Base-by-base conservation (phyloP, 2,797 vertebrate species). In the Intellagama lesueurii region DNA sequence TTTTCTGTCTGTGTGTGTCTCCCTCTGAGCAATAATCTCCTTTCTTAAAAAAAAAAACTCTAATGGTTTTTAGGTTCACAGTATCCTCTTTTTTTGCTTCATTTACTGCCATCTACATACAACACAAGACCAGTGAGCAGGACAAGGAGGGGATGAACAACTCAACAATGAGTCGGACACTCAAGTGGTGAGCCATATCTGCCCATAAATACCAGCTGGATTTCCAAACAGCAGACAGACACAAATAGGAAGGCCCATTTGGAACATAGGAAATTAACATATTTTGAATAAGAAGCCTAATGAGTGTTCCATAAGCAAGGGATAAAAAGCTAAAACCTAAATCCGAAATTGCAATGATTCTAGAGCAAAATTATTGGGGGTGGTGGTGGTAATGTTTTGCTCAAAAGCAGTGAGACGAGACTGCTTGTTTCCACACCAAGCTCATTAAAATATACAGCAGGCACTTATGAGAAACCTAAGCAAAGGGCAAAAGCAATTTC, bases 361-460 rank as follows among this genome's bases (percentile, higher is more conserved):
- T 82, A 35, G 44, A 86, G 11, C 70, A 69, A 89, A 81, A 66
- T 66, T 49, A 86, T 56, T 24, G 26, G 60, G 60, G 19, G 60
- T 56, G 60, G 60, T 47, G 28, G 60, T 56, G 12, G 44, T 1
- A 35, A 26, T 35, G 28, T 52, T 66, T 86, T 40, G 44, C 56
- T 86, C 44, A 40, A 49, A 77, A 90, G 70, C 83, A 81, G 22
- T n/a, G 32, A 85, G 35, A 32, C 2, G 12, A 80, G 35, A 80
- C 69, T 81, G n/a, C 79, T 68, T 82, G 78, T 52, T 40, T 78
- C 79, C 49, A 66, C 1, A 30, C 16, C 3, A 17, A n/a, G 22
- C 44, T 90, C n/a, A 90, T 77, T 90, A 86, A 86, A 90, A 77
- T 82, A 86, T 86, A 86, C 40, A 44, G 72, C 56, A 40, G 44